Conservation (phyloP, 2,888 invertebrate genomes). For the Chorisops tibialis region DNA sequence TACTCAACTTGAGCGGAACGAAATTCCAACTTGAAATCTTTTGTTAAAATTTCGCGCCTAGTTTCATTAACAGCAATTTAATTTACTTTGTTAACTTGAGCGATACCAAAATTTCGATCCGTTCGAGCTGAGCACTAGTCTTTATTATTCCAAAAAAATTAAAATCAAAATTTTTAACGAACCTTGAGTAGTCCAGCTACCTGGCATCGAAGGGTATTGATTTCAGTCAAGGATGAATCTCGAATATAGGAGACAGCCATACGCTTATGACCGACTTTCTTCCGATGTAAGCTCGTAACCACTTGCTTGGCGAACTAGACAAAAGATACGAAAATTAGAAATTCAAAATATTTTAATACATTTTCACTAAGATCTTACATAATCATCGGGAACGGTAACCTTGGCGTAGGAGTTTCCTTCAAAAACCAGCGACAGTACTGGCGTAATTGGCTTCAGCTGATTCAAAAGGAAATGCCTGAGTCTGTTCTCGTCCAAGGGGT, state of each 20-base stretch:
- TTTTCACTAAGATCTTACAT: constrained; percentile 39
- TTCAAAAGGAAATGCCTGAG: constrained; percentile 47
- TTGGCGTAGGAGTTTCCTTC: constrained; percentile 50
- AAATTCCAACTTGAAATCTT: no score
- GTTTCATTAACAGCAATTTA: no score
- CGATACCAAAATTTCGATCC: no score
- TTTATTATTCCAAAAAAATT: no score
- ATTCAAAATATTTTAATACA: neutral
- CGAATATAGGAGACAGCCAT: constrained; percentile 71
- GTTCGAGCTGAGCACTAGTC: no score
- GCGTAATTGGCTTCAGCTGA: constrained; percentile 51
- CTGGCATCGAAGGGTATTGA: constrained; percentile 63
- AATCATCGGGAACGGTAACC: constrained; percentile 51
- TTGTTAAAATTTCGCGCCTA: no score
- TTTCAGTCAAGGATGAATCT: constrained; percentile 58
- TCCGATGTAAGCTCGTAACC: constrained; percentile 75
- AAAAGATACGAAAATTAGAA: no score
- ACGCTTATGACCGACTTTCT: constrained; percentile 75
- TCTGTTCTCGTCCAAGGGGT: constrained; percentile 48
- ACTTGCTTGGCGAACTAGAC: constrained; percentile 60
- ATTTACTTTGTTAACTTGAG: no score
- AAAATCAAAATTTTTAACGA: constrained; percentile 26
- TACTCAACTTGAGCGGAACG: no score
- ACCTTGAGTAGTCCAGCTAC: constrained; percentile 66
- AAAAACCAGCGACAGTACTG: constrained; percentile 48